phyloP scores from a whole-genome alignment of 2,113 vertebrate genomes.

The Hemiprocne comata region DNA sequence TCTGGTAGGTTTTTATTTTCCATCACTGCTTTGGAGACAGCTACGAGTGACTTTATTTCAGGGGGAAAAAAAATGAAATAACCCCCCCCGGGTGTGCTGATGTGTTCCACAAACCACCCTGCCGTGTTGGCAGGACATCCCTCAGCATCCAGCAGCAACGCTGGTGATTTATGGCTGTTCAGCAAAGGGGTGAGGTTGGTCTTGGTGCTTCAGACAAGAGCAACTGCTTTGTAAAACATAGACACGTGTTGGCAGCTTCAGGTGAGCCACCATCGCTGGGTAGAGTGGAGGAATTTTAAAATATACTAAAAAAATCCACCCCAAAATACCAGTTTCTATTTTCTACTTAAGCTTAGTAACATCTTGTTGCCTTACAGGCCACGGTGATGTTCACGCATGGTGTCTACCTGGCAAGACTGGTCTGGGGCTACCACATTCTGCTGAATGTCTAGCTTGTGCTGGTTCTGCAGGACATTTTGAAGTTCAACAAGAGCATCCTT shows the following conservation, averaged over 20 bases:
- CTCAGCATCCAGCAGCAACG: rapidly evolving
- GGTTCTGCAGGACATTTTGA: neutral
- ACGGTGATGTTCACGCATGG: rapidly evolving
- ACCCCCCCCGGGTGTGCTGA: neutral
- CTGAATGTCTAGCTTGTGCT: neutral
- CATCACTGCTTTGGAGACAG: neutral
- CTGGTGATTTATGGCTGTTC: neutral
- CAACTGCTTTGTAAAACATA: neutral
- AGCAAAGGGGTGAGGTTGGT: no score
- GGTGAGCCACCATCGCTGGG: neutral
- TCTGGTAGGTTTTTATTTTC: neutral
- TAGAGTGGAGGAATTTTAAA: neutral
- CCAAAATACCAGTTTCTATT: neutral
- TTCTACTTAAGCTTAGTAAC: neutral
- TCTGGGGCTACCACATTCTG: neutral
- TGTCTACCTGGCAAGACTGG: neutral
- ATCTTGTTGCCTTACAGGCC: neutral
- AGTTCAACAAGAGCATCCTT: neutral
- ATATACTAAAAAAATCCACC: neutral
- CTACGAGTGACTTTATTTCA: neutral
- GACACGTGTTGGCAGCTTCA: neutral
- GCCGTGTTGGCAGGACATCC: neutral
- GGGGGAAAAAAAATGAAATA: neutral
- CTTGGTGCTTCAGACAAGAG: neutral
- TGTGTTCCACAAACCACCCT: neutral